Evolutionary conservation across 1,140 invertebrate species (phyloP).

Genomic region (Pogonus chalceus): DNA sequence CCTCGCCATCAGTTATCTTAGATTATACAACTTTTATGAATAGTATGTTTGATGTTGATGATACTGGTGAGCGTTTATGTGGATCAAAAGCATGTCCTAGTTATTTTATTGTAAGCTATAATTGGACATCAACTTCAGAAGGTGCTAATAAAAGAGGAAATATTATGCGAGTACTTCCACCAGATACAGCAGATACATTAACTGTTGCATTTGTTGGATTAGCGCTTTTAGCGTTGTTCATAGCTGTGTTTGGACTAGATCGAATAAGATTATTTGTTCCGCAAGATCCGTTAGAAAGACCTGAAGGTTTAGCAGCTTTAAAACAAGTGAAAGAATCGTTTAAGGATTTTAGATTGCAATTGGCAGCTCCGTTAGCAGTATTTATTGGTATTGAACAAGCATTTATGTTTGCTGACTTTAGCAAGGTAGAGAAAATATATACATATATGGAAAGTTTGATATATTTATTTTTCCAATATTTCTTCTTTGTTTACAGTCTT

Average conservation of each 20-base stretch:
- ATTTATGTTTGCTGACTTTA: constrained; percentile 61
- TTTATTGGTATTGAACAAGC: constrained; percentile 65
- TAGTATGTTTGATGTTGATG: constrained; percentile 37
- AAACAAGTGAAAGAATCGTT: constrained; percentile 34
- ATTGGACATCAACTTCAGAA: no score
- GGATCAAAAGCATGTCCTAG: constrained; percentile 42
- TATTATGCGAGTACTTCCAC: constrained; percentile 26
- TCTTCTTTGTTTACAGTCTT: constrained; percentile 37
- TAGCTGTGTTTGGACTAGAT: constrained; percentile 44
- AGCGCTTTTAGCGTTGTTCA: constrained; percentile 39
- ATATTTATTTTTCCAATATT: neutral
- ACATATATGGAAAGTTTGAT: neutral
- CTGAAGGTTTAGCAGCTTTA: constrained; percentile 35
- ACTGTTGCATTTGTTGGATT: constrained; percentile 45
- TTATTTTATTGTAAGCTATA: neutral
- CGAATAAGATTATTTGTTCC: constrained; percentile 32
- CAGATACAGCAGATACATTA: constrained; percentile 36
- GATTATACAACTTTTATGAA: constrained; percentile 26
- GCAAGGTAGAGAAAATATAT: constrained; percentile 41
- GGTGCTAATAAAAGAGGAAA: neutral
- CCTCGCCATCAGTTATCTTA: constrained; percentile 13
- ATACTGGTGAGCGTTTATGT: constrained; percentile 41
- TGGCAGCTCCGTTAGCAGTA: constrained; percentile 52
- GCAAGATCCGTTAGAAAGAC: constrained; percentile 36
- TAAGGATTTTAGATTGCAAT: constrained; percentile 42